Evolutionary conservation across 2,113 vertebrate species (phyloP), one percentile per base, ranked within the genome.

Genomic region (Rafetus swinhoei): DNA sequence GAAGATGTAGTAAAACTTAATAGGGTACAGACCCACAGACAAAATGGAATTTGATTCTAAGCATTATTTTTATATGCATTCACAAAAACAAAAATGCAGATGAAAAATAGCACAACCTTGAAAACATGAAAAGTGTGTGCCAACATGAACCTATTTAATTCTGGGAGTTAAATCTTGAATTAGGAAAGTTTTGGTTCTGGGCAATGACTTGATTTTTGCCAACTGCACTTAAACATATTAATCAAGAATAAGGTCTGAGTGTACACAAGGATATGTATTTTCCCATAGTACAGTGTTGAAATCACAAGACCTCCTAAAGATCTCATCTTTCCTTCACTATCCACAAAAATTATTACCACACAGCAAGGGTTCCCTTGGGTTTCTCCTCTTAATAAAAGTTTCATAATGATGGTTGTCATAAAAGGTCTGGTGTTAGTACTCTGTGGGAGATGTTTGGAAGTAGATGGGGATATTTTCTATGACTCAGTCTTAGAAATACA

Each of bases 101-200:
- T 93, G 85, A 0, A n/a, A 57, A 93, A 85, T n/a, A 87, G 1
- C 88, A 82, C 82, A 93, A 87, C 80, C 89, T 6, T 50, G 45
- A 77, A 72, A 35, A 72, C 18, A 72, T 19, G n/a, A n/a, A 35
- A 35, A 72, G 18, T 21, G 16, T 29, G 60, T 60, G 74, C 65
- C 86, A 93, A 82, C 59, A 25, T 25, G 83, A 88, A 62, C 80
- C 84, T 54, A 54, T 25, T n/a, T n/a, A n/a, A n/a, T n/a, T 90
- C 92, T 14, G 77, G 32, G 32, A 88, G 13, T 77, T 50, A 25
- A 27, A 77, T 4, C 39, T 25, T 50, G 35, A 45, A 12, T 50
- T 77, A 77, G 74, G 50, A 77, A 92, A 83, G 19, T 35, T 92
- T 32, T 74, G 1, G 1, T 90, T 92, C 86, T 54, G 56, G 77